These are phyloP conservation scores for Orchesella flavescens DNA, from an alignment of 2,888 invertebrate species.

Conservation along the genomic window DNA sequence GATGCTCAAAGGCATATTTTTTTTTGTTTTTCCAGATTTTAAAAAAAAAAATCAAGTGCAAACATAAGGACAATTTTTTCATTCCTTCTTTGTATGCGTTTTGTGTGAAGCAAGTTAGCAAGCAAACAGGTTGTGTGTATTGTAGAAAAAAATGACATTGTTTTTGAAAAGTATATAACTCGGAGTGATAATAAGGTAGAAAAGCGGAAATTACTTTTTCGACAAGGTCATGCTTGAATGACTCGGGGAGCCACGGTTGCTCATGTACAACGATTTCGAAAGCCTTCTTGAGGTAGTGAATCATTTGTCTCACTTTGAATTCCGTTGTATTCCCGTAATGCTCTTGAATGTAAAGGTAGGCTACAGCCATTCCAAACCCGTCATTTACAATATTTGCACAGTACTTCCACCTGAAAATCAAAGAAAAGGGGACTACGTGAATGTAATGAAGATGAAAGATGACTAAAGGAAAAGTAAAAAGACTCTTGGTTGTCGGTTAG, in stretches of 20 bases:
- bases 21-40: neutral
- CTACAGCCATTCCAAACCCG: slow-evolving; percentile 78
- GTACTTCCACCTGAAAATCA: slow-evolving; percentile 76
- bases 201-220: slow-evolving; percentile 74
- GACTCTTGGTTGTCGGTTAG: no score
- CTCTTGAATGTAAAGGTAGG: slow-evolving; percentile 77
- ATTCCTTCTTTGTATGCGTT: neutral
- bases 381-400: slow-evolving; percentile 77
- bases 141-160: neutral
- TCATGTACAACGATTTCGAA: slow-evolving; percentile 76
- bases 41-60: neutral
- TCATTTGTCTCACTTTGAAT: slow-evolving; percentile 76
- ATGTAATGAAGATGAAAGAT: slow-evolving; percentile 6
- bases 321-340: slow-evolving; percentile 77
- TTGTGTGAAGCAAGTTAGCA: neutral
- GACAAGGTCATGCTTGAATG: slow-evolving; percentile 76
- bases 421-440: slow-evolving; percentile 10
- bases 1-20: no score
- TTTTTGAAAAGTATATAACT: neutral
- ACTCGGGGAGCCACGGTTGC: slow-evolving; percentile 77
- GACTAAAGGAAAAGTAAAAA: neutral
- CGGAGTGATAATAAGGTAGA: neutral
- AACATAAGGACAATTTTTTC: slow-evolving; percentile 1
- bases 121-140: no score
- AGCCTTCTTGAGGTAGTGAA: slow-evolving; percentile 76